Conservation (phyloP, 1,140 invertebrate species). For the Cherax destructor region DNA sequence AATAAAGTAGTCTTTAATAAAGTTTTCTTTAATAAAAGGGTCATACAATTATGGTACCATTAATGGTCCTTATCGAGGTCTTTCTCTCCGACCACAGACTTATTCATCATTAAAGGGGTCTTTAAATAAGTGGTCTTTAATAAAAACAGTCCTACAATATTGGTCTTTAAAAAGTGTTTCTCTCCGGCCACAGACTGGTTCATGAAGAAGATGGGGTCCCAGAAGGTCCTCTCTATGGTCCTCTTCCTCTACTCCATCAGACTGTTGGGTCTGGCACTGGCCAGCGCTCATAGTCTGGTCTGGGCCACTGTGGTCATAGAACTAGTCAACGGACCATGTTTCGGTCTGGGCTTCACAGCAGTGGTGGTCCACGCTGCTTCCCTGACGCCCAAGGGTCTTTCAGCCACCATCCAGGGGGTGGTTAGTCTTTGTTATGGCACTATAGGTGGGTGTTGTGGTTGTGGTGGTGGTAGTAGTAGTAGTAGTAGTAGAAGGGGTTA, state of each 20-base stretch:
- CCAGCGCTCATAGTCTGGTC: not conserved
- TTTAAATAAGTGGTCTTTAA: too few relatives aligned
- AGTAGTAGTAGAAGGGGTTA: too few relatives aligned
- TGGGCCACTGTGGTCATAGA: slow-evolving; percentile 29
- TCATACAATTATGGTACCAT: too few relatives aligned
- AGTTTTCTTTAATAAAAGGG: too few relatives aligned
- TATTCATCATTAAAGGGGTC: too few relatives aligned
- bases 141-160: too few relatives aligned
- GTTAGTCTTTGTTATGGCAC: slow-evolving; percentile 36
- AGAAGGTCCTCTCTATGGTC: slow-evolving; percentile 23
- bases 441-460: slow-evolving; percentile 7
- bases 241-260: slow-evolving; percentile 42
- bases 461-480: too few relatives aligned
- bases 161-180: too few relatives aligned
- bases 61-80: too few relatives aligned
- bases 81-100: too few relatives aligned
- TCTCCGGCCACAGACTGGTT: slow-evolving; percentile 33
- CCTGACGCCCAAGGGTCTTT: not conserved
- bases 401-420: slow-evolving; percentile 24
- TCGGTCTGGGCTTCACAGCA: slow-evolving; percentile 33
- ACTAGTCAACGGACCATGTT: slow-evolving; percentile 35
- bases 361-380: slow-evolving; percentile 4
- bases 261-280: slow-evolving; percentile 5
- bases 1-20: too few relatives aligned
- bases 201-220: slow-evolving; percentile 18